phyloP scores from a whole-genome alignment of 1,140 invertebrate genomes.

The Trichoplusia ni region DNA sequence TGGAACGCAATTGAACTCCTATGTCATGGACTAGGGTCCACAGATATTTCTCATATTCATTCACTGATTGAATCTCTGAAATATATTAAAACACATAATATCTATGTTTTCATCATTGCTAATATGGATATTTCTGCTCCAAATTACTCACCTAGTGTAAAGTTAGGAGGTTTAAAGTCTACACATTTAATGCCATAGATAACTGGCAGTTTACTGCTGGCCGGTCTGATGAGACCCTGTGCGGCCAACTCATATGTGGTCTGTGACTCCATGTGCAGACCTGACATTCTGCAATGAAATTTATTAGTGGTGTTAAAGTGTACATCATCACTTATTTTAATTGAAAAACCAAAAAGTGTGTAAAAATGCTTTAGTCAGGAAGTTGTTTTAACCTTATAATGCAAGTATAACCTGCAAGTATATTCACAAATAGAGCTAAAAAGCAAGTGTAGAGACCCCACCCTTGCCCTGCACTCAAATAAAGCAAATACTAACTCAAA shows the following conservation, averaged over 20 bases:
- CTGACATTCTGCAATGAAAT: conserved; percentile 84
- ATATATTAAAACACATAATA: conserved; percentile 56
- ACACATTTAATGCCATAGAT: conserved; percentile 94
- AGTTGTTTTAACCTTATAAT: too few species aligned
- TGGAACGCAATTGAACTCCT: conserved; percentile 88
- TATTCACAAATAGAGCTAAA: too few species aligned
- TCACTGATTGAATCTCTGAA: conserved; percentile 92
- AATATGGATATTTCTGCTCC: neutral
- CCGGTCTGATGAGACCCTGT: conserved; percentile 89
- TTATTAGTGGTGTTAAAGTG: too few species aligned
- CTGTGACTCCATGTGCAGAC: conserved; percentile 91
- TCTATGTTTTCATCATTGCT: too few species aligned
- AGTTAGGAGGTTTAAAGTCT: conserved; percentile 90
- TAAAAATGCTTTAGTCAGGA: too few species aligned
- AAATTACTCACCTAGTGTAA: conserved; percentile 92
- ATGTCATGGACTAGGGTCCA: conserved; percentile 89
- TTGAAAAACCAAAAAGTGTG: too few species aligned
- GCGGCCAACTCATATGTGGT: conserved; percentile 93
- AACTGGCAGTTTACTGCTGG: conserved; percentile 86
- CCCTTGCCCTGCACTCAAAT: too few species aligned
- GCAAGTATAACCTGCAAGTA: too few species aligned
- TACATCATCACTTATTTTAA: too few species aligned
- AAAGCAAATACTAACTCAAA: conserved; percentile 89
- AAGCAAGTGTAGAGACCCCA: too few species aligned
- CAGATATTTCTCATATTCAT: conserved; percentile 90